Evolutionary conservation across 2,888 invertebrate genomes (phyloP).

Genomic region (Caenorhabditis sinica): DNA sequence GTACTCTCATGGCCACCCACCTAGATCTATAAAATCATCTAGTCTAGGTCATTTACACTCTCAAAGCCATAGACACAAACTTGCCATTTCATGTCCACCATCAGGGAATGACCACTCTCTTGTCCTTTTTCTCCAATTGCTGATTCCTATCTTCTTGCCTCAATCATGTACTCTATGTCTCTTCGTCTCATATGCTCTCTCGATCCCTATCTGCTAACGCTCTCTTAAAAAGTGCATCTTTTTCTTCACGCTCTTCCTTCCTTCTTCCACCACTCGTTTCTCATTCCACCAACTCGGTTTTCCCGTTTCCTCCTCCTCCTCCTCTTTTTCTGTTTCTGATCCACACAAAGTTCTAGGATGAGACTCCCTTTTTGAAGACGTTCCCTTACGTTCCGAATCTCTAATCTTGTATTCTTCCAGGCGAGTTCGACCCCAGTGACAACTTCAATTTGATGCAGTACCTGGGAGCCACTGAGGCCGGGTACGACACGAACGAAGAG

Average conservation of each 20-base stretch:
- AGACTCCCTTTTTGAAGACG: not conserved
- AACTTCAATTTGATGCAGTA: conserved; percentile 66
- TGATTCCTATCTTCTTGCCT: conserved; percentile 44
- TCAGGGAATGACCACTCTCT: conserved; percentile 43
- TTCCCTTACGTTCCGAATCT: not conserved
- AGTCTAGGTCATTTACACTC: conserved; percentile 25
- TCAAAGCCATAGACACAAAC: conserved; percentile 2
- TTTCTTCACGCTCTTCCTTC: conserved; percentile 17
- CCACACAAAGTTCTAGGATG: not conserved
- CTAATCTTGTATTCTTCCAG: conserved; percentile 17
- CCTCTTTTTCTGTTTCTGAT: not conserved
- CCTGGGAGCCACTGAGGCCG: conserved; percentile 43
- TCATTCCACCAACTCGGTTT: not conserved
- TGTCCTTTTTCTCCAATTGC: not conserved
- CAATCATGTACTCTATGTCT: conserved; percentile 44
- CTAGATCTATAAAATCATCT: conserved; percentile 5
- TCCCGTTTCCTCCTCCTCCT: not conserved
- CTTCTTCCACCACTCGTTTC: conserved; percentile 5
- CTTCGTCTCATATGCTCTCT: conserved; percentile 48
- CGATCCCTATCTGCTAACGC: conserved; percentile 21
- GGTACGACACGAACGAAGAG: conserved; percentile 52
- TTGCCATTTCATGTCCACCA: conserved; percentile 44
- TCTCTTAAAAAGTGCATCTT: conserved; percentile 46
- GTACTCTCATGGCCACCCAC: conserved; percentile 18
- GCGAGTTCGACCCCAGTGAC: conserved; percentile 54